A percentile compares a stretch with the other conserved stretches of the same genome.
Evolutionary conservation across 2,113 vertebrate genomes (phyloP).

Genomic region (Symphodus melops): DNA sequence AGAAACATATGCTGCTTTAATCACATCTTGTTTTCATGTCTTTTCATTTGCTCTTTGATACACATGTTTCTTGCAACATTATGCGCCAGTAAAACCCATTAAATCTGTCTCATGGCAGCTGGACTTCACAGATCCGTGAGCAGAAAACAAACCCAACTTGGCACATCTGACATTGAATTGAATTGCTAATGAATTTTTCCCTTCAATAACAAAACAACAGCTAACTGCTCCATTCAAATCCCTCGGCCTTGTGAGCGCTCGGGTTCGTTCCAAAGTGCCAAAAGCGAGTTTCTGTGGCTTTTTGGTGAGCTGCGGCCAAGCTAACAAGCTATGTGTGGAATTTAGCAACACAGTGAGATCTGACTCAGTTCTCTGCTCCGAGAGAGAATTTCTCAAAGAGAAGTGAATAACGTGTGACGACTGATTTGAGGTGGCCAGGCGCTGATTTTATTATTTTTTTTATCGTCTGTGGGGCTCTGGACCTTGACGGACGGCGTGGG

Average conservation of each 20-base stretch:
- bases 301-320: constrained; percentile 52
- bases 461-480: constrained; percentile 41
- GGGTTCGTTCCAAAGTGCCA: constrained; percentile 48
- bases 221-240: constrained; percentile 33
- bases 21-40: neutral
- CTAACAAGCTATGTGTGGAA: constrained; percentile 65
- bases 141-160: neutral
- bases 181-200: constrained; percentile 29
- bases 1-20: no score
- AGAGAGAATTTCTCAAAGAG: constrained; percentile 31
- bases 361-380: constrained; percentile 32
- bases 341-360: constrained; percentile 60
- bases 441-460: no score
- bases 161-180: neutral
- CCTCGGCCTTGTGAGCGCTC: constrained; percentile 33
- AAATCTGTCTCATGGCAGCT: neutral
- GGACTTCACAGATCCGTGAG: neutral
- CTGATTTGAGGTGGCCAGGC: constrained; percentile 32
- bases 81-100: no score
- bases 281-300: constrained; percentile 63
- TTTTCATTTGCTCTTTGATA: neutral
- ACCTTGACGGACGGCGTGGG: constrained; percentile 39
- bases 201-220: constrained; percentile 8
- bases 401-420: constrained; percentile 39
- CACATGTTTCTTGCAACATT: no score